Evolutionary conservation across 2,797 vertebrate species (phyloP), one percentile per base, ranked within the genome.

Genomic region (Ctenosaura bakeri): DNA sequence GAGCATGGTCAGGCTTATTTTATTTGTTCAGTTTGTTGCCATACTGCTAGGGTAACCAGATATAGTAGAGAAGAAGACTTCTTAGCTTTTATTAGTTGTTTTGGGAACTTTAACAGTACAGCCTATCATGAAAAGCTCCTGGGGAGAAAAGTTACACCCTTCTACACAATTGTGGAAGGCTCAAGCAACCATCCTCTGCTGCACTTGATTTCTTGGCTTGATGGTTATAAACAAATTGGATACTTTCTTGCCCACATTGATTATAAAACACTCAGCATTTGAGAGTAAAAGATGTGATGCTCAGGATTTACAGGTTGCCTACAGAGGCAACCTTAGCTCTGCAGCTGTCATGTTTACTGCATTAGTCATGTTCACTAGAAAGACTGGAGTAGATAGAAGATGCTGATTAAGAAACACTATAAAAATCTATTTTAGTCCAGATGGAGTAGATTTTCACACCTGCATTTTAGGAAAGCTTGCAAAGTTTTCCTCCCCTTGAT

Each of bases 401-500:
- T 64, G 89, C 94, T 94, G 86, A 64, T 20, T 66, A 84, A 90
- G 90, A 80, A 90, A 90, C 89, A 38, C 83, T 89, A 1, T 88
- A 88, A 84, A 87, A 32, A 90, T 97, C 85, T 87, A 7, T 93
- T 95, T 93, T 50, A 93, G 86, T 38, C 64, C 94, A 38, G 1
- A 83, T 93, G 94, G 91, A 93, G 88, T 91, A 0, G 83, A 46
- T 95, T 92, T 94, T 92, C 86, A 86, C 91, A 94, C 95, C 89
- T 93, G 89, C 84, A 80, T 91, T 94, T 97, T 88, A 93, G 92
- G 92, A 95, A 96, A 88, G 24, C 84, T 94, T 93, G 93, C 81
- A 71, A 88, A 96, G 87, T 95, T 95, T 92, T 76, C 38, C 50
- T 94, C 73, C 0, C 90, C 89, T 82, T 90, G 91, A 74, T 90